Conservation (phyloP, 2,797 vertebrate genomes). For the Trematomus bernacchii region DNA sequence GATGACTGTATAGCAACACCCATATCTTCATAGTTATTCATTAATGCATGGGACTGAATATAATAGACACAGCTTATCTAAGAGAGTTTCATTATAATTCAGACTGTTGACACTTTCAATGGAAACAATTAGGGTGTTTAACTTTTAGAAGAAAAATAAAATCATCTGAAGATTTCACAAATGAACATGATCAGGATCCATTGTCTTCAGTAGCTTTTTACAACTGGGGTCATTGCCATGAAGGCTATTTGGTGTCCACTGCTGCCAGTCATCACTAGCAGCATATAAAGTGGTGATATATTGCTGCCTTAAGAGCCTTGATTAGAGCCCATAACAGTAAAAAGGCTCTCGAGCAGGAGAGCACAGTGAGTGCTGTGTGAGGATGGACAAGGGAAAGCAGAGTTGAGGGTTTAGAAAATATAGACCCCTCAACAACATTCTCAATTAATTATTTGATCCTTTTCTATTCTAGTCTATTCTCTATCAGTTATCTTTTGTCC, state of each 20-base stretch:
- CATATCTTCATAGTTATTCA: constrained; percentile 13
- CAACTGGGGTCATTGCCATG: constrained; percentile 32
- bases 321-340: constrained; percentile 40
- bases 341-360: constrained; percentile 47
- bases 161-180: constrained; percentile 1
- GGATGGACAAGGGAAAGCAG: constrained; percentile 1
- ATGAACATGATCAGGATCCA: constrained; percentile 3
- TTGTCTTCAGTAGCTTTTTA: constrained; percentile 38
- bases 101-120: neutral
- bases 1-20: constrained; percentile 12
- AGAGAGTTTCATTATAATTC: neutral
- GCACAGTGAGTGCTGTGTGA: constrained; percentile 16
- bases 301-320: constrained; percentile 43
- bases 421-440: neutral
- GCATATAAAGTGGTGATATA: constrained; percentile 47
- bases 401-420: neutral
- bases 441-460: constrained; percentile 2
- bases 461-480: neutral
- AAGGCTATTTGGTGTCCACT: constrained; percentile 31
- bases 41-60: neutral
- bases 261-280: constrained; percentile 32
- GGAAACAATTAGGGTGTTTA: neutral
- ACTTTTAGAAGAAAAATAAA: constrained; percentile 1
- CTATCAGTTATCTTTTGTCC: too few relatives aligned
- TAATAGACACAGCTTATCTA: neutral